These are phyloP conservation scores for Centropus unirufus DNA, from an alignment of 2,113 vertebrate genomes.

Conservation along the genomic window DNA sequence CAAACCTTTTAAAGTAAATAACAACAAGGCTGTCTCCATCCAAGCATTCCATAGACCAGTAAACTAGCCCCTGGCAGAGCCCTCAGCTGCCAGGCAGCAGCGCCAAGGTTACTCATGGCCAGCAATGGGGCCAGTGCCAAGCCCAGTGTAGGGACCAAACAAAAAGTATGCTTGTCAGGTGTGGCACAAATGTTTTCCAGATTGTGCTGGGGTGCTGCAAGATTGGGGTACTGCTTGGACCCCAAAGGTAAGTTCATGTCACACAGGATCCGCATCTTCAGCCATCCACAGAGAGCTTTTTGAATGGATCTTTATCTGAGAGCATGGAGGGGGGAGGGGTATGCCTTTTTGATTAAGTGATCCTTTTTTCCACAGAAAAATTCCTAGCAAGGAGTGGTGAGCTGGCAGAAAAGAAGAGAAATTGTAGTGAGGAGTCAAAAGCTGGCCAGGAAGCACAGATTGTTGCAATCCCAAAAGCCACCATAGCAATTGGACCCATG, in stretches of 20 bases:
- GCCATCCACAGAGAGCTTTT: background rate
- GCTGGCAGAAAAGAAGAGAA: background rate
- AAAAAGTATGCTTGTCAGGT: background rate
- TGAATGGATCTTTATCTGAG: background rate
- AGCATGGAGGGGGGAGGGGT: too few species aligned
- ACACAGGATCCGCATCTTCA: background rate
- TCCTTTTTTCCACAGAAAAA: background rate
- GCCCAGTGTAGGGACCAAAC: fast-evolving
- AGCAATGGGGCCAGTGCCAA: background rate
- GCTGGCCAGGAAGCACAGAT: background rate
- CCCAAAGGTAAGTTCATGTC: background rate
- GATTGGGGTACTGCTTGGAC: background rate
- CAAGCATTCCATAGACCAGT: background rate
- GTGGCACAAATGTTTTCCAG: background rate
- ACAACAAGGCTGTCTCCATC: background rate
- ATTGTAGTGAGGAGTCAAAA: background rate
- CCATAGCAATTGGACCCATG: fast-evolving
- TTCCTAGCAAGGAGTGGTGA: background rate
- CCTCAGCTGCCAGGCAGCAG: background rate
- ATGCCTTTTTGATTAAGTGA: background rate
- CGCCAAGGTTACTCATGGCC: background rate
- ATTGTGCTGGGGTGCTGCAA: fast-evolving
- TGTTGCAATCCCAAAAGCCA: background rate
- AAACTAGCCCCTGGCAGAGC: background rate
- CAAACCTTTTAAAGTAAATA: background rate